Conservation (phyloP, 2,113 vertebrate species). For the Cnemophilus loriae region DNA sequence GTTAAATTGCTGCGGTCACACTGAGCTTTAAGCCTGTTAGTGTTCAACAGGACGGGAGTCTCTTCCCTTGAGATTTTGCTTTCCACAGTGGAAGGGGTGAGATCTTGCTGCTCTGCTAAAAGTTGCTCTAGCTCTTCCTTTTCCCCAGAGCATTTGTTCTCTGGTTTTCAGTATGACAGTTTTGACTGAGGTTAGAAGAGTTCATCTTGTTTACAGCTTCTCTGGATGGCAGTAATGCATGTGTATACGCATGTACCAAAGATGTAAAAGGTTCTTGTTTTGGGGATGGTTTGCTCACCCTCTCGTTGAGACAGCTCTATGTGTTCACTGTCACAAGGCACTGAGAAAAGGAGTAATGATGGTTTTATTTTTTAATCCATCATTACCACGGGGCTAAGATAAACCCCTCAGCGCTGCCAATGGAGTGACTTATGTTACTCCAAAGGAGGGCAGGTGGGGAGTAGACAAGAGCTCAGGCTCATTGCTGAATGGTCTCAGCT, state of each 20-base stretch:
- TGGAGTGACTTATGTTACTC: neutral
- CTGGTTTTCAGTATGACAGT: neutral
- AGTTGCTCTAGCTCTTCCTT: neutral
- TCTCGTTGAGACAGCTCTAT: neutral
- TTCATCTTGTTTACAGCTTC: neutral
- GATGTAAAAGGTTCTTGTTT: neutral
- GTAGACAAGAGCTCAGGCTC: neutral
- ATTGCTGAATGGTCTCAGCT: neutral
- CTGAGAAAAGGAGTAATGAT: neutral
- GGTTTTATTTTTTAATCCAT: neutral
- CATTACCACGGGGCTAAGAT: neutral
- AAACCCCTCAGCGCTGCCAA: neutral
- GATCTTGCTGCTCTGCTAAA: neutral
- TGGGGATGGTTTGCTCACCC: neutral
- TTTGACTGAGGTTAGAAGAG: slow-evolving; percentile 9
- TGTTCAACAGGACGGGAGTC: neutral
- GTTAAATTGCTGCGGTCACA: slow-evolving; percentile 29
- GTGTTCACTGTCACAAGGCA: neutral
- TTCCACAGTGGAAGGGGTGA: neutral
- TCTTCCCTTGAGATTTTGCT: neutral
- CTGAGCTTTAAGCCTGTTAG: slow-evolving; percentile 10
- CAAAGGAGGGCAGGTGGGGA: neutral
- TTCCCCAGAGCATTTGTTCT: neutral
- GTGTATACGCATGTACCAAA: neutral
- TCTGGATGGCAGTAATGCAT: neutral